Base-by-base conservation (phyloP, 2,113 vertebrate genomes). In the Caranx melampygus region DNA sequence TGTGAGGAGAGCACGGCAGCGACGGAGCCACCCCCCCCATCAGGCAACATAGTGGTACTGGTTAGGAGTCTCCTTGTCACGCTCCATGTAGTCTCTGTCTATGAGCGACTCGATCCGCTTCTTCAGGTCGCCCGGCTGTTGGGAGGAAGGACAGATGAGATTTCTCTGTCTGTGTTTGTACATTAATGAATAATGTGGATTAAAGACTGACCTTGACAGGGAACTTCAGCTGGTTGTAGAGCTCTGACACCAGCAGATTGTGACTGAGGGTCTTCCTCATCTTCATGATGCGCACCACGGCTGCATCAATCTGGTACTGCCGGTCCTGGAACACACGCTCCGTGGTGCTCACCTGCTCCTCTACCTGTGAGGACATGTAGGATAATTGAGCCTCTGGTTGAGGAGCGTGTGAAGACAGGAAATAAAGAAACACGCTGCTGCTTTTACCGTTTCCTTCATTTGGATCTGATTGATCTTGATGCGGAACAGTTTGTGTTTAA, bases 381-480 rank as follows among this genome's bases (percentile, higher is more conserved):
- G 13, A 37, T 57, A 51, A 66, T 18, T 16, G 6, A 9, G 10
- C 10, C 5, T 26, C 11, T 2, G 7, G 6, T 26, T 7, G 35
- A 45, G 13, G 42, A 63, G 34, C 1, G 1, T 26, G 40, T 54
- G 65, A 33, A 26, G 15, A 8, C 1, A 16, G 15, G 0, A 20
- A 51, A 60, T 2, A 61, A 3, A 51, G 33, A 61, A 66, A 60
- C 10, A 6, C 13, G 14, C 1, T 4, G 3, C 8, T 57, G 6
- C 71, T 51, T 63, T 63, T 96, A 99, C 98, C 94, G 98, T 99
- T 95, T 99, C 98, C 91, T 99, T 99, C 98, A 99, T 99, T 92
- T 99, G 98, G 92, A 99, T 99, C 95, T 99, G 98, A 95, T 99
- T 99, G 94, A 99, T 99, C 91, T 99, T 99, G 95, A 99, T 99